Conservation (phyloP, 2,888 invertebrate genomes). For the Drosophila bunnanda region DNA sequence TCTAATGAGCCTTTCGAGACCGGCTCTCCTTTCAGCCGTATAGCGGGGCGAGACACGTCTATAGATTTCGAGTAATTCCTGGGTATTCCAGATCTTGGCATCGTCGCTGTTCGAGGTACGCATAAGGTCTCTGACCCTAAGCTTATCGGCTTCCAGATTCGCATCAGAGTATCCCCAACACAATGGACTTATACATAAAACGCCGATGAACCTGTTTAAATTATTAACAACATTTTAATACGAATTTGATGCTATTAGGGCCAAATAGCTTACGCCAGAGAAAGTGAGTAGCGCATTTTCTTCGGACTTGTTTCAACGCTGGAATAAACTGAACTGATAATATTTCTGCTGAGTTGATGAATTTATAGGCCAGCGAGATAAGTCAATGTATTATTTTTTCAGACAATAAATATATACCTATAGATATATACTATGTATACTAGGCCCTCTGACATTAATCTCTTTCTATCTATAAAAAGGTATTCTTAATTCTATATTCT, state of each 20-base stretch:
- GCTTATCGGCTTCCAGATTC: not conserved
- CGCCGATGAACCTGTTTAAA: not conserved
- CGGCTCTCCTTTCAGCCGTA: not conserved
- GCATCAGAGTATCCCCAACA: constrained; percentile 3
- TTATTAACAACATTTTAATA: not conserved
- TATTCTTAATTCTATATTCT: no score
- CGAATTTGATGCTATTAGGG: not conserved
- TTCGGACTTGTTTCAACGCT: not conserved
- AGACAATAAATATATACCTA: not conserved
- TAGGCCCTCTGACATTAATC: no score
- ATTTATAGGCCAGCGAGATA: constrained; percentile 2
- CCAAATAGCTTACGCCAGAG: not conserved
- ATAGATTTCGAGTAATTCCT: constrained; percentile 4
- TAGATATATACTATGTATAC: no score
- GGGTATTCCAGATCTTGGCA: no score
- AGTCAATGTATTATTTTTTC: no score
- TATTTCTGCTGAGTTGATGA: not conserved
- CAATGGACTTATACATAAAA: not conserved
- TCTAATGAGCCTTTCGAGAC: not conserved
- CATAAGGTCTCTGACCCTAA: no score
- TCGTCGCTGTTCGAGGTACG: no score
- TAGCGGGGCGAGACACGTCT: not conserved
- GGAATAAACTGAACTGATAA: constrained; percentile 2
- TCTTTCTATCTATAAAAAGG: no score
- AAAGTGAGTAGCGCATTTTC: not conserved